These are phyloP conservation scores for Drosophila mimetica DNA, from an alignment of 2,888 invertebrate genomes.

Conservation along the genomic window DNA sequence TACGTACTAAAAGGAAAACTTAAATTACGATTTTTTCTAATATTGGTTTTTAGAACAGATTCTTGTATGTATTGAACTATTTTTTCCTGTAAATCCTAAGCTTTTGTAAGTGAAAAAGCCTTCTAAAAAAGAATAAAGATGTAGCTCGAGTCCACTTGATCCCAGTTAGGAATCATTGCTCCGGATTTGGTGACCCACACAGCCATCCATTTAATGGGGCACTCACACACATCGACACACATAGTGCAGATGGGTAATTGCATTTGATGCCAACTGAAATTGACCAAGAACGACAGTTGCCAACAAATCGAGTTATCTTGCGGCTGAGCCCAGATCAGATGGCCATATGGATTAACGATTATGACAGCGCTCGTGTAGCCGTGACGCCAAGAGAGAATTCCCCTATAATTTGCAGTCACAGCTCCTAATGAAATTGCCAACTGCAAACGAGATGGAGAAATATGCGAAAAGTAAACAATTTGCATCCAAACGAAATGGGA, in stretches of 20 bases:
- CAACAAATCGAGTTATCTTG: conserved; percentile 30
- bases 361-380: conserved; percentile 14
- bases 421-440: conserved; percentile 22
- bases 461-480: conserved; percentile 37
- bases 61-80: too few species aligned
- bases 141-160: too few species aligned
- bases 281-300: conserved; percentile 33
- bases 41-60: too few species aligned
- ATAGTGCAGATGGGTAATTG: conserved; percentile 53
- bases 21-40: too few species aligned
- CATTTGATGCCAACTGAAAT: conserved; percentile 45
- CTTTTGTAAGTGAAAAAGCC: too few species aligned
- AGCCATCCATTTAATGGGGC: not conserved
- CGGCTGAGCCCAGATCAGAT: conserved; percentile 25
- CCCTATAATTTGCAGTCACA: conserved; percentile 26
- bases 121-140: too few species aligned
- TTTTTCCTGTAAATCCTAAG: too few species aligned
- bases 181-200: conserved; percentile 15
- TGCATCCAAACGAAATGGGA: conserved; percentile 41
- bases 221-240: conserved; percentile 1
- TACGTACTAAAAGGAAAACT: too few species aligned
- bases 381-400: not conserved
- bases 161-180: not conserved
- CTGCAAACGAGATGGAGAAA: conserved; percentile 13
- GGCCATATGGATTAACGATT: conserved; percentile 32